Evolutionary conservation across 2,113 vertebrate species (phyloP), one percentile per base, ranked within the genome.

Genomic region (Nycticebus coucang): DNA sequence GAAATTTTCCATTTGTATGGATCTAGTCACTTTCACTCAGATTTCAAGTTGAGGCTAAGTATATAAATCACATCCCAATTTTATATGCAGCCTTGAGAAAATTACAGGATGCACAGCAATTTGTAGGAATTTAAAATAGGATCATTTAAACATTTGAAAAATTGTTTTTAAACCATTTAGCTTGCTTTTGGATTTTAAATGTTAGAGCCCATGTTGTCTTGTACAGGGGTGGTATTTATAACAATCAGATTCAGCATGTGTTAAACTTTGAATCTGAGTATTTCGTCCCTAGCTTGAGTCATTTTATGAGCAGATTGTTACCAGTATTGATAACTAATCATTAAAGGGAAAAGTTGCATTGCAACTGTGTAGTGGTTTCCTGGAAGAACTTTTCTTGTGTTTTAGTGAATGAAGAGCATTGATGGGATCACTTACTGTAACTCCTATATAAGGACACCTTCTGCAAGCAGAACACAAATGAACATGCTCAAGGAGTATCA

Each of bases 381-480:
- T 87, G 86, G 88, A 93, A 95, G 96, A 97, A 96, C 64, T 94
- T 97, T 95, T 35, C 92, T 94, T 94, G 74, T 98, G 96, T 96
- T 96, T 96, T 97, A 96, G 91, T 97, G 97, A 98, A 75, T 88
- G 87, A 94, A 96, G 93, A 96, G 93, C 92, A 74, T 94, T 91
- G 85, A 96, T 97, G 97, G 97, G 97, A 98, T 97, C 97, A 97
- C 97, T 97, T 96, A 96, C 96, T 97, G 87, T 98, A 98, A 92
- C 95, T 97, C 96, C 97, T 98, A 95, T 4, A 72, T 96, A 98
- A 98, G 97, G 96, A 94, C 98, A 97, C 97, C 97, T 98, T 97
- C 96, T 98, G 97, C 97, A 98, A 98, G 97, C 98, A 98, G 98
- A 98, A 97, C 97, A 96, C 97, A 98, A 93, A 80, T 96, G 97